Evolutionary conservation across 37 sponge, comb jelly and placozoan genomes (phyloP), one percentile per base, ranked within the genome.

Genomic region (Cliona cf. orientalis): DNA sequence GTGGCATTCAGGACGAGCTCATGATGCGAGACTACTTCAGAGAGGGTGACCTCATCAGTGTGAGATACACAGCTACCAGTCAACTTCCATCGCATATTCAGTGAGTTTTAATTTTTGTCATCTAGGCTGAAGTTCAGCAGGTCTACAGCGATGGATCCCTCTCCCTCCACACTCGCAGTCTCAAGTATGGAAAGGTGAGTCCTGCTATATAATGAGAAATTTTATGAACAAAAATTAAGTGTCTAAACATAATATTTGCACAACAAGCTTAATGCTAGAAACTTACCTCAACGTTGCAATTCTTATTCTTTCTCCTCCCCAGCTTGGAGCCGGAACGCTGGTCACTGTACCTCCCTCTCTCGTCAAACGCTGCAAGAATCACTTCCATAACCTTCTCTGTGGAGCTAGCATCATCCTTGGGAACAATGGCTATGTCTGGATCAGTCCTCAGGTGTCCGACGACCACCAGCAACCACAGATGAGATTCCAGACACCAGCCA

Each of bases 341-440:
- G 83, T 97, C 5, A 75, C 74, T 37, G 98, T 98, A 0, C 80
- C 99, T 34, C 87, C 94, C 3, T 78, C 78, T 35, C 91, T 96
- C n/a, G 90, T 98, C 17, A 96, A 96, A 61, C 79, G 94, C 33
- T 90, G 99, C 75, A 98, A 98, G 86, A 91, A 89, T 45, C 99
- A 96, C 82, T 94, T 98, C 80, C 99, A 98, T 81, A 91, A 91
- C 69, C 42, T 94, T 60, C 82, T 94, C 17, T 96, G 95, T 82
- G 93, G 93, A 17, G 99, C 95, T 32, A 92, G 93, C 32, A 76
- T 98, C 58, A 94, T 98, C 42, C 58, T 98, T n/a, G 94, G 95
- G 5, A 96, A 96, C 84, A 98, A 98, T 84, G 99, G 99, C 33
- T 98, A 79, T 61, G 45, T 96, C 5, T 98, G 99, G 99, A 87